A percentile compares a stretch with the other conserved stretches of the same genome.
These are phyloP conservation scores for Parazoanthus swiftii DNA, from an alignment of 92 coral and sea anemone genomes.

Conservation along the genomic window DNA sequence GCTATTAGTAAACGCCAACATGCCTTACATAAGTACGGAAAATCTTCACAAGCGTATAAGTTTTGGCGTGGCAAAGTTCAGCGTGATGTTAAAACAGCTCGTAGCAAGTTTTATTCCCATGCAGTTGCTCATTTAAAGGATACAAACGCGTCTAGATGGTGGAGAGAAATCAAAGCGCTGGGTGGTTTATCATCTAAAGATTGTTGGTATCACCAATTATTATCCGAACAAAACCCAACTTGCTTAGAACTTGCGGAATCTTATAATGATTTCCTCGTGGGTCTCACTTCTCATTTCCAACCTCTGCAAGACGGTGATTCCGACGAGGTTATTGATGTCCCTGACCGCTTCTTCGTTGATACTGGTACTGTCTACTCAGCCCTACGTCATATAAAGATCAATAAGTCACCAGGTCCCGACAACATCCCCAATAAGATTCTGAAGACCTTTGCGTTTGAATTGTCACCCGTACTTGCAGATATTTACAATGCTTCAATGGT, in stretches of 20 bases:
- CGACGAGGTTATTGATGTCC: slow-evolving; percentile 20
- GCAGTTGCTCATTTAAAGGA: slow-evolving; percentile 29
- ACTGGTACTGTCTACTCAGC: slow-evolving; percentile 26
- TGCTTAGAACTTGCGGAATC: not conserved
- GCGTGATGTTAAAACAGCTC: not conserved
- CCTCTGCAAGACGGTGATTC: slow-evolving; percentile 20
- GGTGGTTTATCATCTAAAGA: slow-evolving; percentile 11
- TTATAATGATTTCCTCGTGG: slow-evolving; percentile 24
- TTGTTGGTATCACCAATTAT: slow-evolving; percentile 36
- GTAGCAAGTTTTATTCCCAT: slow-evolving; percentile 10
- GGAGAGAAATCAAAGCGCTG: slow-evolving; percentile 35
- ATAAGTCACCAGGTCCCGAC: slow-evolving; percentile 34
- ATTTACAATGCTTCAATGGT: slow-evolving; percentile 24
- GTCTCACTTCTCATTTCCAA: slow-evolving; percentile 39
- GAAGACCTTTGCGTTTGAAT: slow-evolving; percentile 27
- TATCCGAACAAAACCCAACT: slow-evolving; percentile 19
- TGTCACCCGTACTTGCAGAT: slow-evolving; percentile 15
- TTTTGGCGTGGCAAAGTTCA: slow-evolving; percentile 20
- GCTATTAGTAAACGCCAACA: slow-evolving; percentile 19
- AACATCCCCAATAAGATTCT: slow-evolving; percentile 34
- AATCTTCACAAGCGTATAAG: slow-evolving; percentile 23
- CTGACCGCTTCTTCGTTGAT: slow-evolving; percentile 14
- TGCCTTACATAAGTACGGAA: slow-evolving; percentile 24
- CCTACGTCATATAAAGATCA: slow-evolving; percentile 11
- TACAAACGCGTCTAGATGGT: slow-evolving; percentile 35